Conservation (phyloP, 2,888 invertebrate genomes). For the Acleris sparsana region DNA sequence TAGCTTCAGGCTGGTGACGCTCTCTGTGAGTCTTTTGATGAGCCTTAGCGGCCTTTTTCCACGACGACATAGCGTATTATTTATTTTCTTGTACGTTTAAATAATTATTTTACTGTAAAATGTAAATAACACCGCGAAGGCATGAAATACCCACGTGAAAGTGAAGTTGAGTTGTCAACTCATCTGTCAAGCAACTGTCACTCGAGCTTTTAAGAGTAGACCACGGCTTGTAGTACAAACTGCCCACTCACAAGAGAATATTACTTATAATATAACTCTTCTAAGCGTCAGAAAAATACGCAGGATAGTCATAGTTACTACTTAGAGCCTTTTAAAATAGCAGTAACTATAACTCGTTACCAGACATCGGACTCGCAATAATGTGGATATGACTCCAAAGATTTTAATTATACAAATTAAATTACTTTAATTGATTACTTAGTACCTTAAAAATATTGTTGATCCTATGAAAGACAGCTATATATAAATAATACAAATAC, state of each 20-base stretch:
- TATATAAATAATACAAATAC: no score
- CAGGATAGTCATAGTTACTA: no score
- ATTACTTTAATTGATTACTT: no score
- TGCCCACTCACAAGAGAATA: neutral
- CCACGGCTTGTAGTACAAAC: neutral
- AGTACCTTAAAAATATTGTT: no score
- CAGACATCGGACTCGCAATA: no score
- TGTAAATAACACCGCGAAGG: neutral
- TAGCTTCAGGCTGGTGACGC: constrained; percentile 91
- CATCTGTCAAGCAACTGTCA: constrained; percentile 1
- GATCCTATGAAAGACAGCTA: no score
- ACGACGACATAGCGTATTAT: constrained; percentile 89
- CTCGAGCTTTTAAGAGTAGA: neutral
- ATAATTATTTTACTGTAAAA: neutral
- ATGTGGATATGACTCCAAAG: no score
- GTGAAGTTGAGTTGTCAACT: neutral
- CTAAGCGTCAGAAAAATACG: no score
- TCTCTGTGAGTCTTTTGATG: constrained; percentile 93
- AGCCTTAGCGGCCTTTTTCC: constrained; percentile 94
- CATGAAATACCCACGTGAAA: constrained; percentile 6
- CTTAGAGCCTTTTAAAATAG: no score
- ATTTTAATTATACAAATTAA: no score
- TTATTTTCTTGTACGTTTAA: neutral
- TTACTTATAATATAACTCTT: no score
- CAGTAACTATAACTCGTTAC: no score